These are phyloP conservation scores for Ormyrus thymus DNA, from an alignment of 2,888 invertebrate genomes.

Conservation along the genomic window DNA sequence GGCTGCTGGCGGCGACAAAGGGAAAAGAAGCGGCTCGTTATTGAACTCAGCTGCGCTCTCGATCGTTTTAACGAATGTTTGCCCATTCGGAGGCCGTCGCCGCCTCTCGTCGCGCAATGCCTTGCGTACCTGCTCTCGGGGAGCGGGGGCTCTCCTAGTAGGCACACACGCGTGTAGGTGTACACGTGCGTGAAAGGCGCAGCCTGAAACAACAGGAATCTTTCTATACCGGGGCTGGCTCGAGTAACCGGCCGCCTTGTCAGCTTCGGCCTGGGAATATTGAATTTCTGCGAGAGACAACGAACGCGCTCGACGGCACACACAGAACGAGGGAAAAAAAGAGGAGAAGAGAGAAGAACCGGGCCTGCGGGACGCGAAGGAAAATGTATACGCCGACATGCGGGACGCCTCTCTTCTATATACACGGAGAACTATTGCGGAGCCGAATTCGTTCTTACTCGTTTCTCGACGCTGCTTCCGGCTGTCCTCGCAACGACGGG, in stretches of 20 bases:
- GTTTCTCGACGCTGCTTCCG: no score
- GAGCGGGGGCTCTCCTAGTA: background rate
- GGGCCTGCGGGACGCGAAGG: background rate
- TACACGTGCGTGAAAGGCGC: constrained; percentile 7
- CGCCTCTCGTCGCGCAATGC: background rate
- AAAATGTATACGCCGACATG: background rate
- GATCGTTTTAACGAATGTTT: constrained; percentile 50
- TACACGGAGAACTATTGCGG: no score
- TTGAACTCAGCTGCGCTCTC: constrained; percentile 26
- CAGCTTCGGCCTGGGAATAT: constrained; percentile 35
- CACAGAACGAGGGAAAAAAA: background rate
- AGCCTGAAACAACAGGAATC: constrained; percentile 34
- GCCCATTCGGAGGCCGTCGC: constrained; percentile 26
- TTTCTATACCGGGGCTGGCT: constrained; percentile 13
- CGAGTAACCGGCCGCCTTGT: constrained; percentile 23
- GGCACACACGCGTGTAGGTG: background rate
- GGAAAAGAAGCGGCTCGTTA: constrained; percentile 1
- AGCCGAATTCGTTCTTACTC: no score
- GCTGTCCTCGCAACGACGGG: no score
- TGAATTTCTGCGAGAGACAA: constrained; percentile 28
- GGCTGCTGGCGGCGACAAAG: background rate
- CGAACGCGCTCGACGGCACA: background rate
- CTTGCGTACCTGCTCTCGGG: no score
- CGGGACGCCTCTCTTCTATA: no score
- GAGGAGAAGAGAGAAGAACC: no score